A percentile compares a stretch with the other conserved stretches of the same genome.
Conservation (phyloP, 2,888 invertebrate genomes). For the Euproctis similis region DNA sequence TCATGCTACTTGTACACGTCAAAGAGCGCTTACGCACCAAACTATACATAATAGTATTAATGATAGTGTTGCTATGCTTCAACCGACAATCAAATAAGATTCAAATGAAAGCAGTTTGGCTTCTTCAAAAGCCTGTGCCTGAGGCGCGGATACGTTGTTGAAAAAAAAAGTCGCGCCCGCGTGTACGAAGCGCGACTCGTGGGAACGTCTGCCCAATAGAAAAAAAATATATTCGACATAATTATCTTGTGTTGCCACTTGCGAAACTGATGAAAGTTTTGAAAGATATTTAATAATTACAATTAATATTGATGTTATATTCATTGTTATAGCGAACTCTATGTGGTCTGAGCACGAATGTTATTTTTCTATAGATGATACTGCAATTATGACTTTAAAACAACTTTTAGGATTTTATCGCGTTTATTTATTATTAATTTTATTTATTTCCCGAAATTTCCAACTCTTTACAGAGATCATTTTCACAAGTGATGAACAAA, state of each 20-base stretch:
- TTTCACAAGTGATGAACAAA: no score
- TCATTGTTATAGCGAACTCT: no score
- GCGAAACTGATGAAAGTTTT: no score
- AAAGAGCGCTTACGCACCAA: constrained; percentile 54
- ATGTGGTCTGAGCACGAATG: no score
- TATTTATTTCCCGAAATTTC: no score
- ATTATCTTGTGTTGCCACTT: constrained; percentile 51
- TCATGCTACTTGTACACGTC: constrained; percentile 57
- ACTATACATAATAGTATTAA: constrained; percentile 55
- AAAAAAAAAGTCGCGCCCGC: constrained; percentile 48
- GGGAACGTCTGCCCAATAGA: constrained; percentile 59
- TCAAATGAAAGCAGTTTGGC: constrained; percentile 56
- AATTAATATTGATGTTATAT: no score
- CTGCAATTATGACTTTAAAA: no score
- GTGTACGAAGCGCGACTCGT: constrained; percentile 61
- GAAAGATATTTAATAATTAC: no score
- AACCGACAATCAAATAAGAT: constrained; percentile 58
- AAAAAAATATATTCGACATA: constrained; percentile 38
- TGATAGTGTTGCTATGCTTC: constrained; percentile 45
- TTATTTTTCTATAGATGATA: no score
- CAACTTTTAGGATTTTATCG: no score
- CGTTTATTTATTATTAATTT: no score
- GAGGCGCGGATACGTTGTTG: constrained; percentile 55
- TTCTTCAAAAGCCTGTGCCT: constrained; percentile 40
- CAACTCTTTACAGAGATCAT: no score